Evolutionary conservation across 1,140 invertebrate species (phyloP).

Genomic region (Ostrea edulis): DNA sequence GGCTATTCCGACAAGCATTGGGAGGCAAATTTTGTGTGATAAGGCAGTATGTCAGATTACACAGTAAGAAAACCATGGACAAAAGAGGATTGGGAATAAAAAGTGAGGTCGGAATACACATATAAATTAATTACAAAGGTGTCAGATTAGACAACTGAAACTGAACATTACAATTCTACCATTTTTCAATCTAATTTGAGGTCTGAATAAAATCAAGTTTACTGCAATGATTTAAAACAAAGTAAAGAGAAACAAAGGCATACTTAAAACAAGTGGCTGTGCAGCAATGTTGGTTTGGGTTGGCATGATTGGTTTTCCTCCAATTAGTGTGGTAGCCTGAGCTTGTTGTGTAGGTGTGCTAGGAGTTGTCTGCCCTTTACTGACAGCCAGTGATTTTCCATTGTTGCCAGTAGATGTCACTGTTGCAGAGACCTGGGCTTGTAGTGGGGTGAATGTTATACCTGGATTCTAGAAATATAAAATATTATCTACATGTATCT

Average conservation of each 20-base stretch:
- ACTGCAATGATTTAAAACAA: background rate
- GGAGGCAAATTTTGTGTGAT: no score
- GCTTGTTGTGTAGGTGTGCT: constrained; percentile 55
- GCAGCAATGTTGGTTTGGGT: constrained; percentile 60
- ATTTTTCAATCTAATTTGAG: background rate
- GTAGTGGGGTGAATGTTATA: constrained; percentile 39
- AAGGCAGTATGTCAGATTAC: no score
- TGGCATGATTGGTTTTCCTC: constrained; percentile 71
- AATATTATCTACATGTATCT: background rate
- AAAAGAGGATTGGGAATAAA: no score
- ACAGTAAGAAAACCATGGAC: no score
- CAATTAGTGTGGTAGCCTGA: constrained; percentile 68
- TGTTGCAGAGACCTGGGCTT: constrained; percentile 40
- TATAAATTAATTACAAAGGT: no score
- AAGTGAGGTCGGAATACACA: no score
- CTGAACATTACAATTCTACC: no score
- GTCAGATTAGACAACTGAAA: no score
- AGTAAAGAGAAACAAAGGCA: constrained; percentile 48
- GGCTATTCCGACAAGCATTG: no score
- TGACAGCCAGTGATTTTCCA: constrained; percentile 25
- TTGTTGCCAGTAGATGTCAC: constrained; percentile 17
- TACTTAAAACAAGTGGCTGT: constrained; percentile 65
- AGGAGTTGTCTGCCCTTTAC: constrained; percentile 50
- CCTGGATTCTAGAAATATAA: background rate
- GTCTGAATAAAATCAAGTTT: background rate